These are phyloP conservation scores for Neotoma lepida DNA, from an alignment of 2,113 vertebrate genomes.

Conservation along the genomic window DNA sequence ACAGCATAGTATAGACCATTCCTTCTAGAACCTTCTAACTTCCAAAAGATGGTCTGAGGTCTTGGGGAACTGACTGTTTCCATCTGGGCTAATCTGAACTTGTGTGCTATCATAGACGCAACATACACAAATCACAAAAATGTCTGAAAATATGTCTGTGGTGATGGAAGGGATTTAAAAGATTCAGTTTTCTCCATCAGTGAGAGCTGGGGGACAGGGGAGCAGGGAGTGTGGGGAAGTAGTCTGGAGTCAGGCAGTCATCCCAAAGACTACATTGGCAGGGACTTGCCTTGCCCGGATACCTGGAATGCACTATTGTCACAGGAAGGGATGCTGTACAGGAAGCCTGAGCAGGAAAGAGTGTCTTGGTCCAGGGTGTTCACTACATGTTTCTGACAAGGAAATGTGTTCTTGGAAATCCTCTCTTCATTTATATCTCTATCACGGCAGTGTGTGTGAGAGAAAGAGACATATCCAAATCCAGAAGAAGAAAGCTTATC, in stretches of 20 bases:
- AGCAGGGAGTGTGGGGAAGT: background rate
- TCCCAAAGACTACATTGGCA: background rate
- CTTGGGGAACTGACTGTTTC: slow-evolving; percentile 5
- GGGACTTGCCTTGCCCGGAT: background rate
- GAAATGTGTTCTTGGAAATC: slow-evolving; percentile 40
- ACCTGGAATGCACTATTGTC: background rate
- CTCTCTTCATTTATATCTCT: slow-evolving; percentile 35
- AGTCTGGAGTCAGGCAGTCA: background rate
- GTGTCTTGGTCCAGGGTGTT: background rate
- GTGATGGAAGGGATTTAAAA: background rate
- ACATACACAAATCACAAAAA: slow-evolving; percentile 37
- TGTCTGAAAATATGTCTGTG: background rate
- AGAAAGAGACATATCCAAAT: slow-evolving; percentile 37
- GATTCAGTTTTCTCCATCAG: background rate
- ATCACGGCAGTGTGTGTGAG: background rate
- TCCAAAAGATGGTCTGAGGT: background rate
- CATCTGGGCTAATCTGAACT: slow-evolving; percentile 25
- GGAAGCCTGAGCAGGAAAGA: background rate
- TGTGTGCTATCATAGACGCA: background rate
- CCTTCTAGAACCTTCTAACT: slow-evolving; percentile 53
- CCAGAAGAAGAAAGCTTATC: slow-evolving; percentile 50
- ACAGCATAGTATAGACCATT: background rate
- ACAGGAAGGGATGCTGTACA: background rate
- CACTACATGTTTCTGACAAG: slow-evolving; percentile 27
- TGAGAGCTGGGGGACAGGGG: background rate